Evolutionary conservation across 1,140 invertebrate species (phyloP).

Genomic region (Temnothorax nylanderi): DNA sequence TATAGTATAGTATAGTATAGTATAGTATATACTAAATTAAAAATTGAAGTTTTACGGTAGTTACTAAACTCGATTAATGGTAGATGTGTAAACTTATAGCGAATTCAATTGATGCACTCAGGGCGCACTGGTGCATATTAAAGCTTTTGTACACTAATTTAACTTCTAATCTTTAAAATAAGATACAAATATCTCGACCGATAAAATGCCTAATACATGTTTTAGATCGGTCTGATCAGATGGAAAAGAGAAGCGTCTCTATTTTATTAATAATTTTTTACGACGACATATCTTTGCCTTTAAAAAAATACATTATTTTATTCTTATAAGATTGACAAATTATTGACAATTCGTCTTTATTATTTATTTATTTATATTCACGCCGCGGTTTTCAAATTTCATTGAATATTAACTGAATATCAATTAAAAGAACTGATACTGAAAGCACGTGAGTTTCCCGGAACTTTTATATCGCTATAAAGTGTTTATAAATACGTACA

Average conservation of each 20-base stretch:
- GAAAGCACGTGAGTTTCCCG: not conserved
- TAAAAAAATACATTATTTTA: not conserved
- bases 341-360: not conserved
- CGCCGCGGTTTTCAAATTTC: not conserved
- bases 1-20: too few relatives aligned
- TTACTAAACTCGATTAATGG: too few relatives aligned
- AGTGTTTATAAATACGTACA: conserved; percentile 4
- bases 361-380: not conserved
- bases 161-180: too few relatives aligned
- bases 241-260: not conserved
- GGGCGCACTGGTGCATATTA: too few relatives aligned
- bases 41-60: too few relatives aligned
- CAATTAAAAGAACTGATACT: not conserved
- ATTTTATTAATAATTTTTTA: not conserved
- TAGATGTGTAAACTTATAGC: too few relatives aligned
- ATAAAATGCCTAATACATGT: too few relatives aligned
- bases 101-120: too few relatives aligned
- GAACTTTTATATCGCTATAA: not conserved
- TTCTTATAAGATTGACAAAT: not conserved
- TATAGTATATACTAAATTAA: too few relatives aligned
- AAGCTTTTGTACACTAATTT: too few relatives aligned
- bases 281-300: not conserved
- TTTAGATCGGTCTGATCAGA: not conserved
- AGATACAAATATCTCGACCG: too few relatives aligned
- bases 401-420: not conserved